A percentile compares a stretch with the other conserved stretches of the same genome.
Conservation (phyloP, 2,113 vertebrate species). For the Boleophthalmus pectinirostris region DNA sequence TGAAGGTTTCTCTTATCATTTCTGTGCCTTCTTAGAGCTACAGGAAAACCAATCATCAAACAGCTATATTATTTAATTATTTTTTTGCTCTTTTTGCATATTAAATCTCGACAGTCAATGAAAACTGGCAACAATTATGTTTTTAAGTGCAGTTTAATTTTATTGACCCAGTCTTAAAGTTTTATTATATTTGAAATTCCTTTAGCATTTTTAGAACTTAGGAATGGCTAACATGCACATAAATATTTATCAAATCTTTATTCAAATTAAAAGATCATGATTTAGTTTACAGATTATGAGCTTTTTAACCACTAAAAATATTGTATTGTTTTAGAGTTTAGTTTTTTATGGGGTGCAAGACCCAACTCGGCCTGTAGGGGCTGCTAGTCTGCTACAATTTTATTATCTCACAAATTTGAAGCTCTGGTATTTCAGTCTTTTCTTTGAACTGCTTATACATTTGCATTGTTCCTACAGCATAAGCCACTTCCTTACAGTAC, state of each 20-base stretch:
- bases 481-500: constrained; percentile 53
- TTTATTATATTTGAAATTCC: constrained; percentile 7
- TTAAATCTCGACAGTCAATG: constrained; percentile 15
- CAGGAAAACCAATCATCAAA: constrained; percentile 60
- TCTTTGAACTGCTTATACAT: constrained; percentile 16
- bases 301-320: background rate
- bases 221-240: constrained; percentile 47
- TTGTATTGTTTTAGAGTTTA: background rate
- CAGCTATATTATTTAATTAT: constrained; percentile 13
- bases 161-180: constrained; percentile 3
- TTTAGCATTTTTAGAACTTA: constrained; percentile 7
- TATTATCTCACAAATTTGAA: constrained; percentile 27
- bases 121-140: constrained; percentile 31
- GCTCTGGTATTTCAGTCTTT: constrained; percentile 6
- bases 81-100: constrained; percentile 27
- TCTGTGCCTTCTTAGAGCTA: constrained; percentile 81
- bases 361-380: constrained; percentile 27
- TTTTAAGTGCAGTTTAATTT: constrained; percentile 28
- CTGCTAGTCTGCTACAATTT: background rate
- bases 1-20: constrained; percentile 77
- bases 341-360: constrained; percentile 5
- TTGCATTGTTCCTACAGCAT: constrained; percentile 27
- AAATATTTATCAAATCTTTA: constrained; percentile 35
- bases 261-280: constrained; percentile 4
- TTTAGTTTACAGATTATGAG: constrained; percentile 26